These are phyloP conservation scores for Parambassis ranga DNA, from an alignment of 2,797 vertebrate genomes.

Conservation along the genomic window DNA sequence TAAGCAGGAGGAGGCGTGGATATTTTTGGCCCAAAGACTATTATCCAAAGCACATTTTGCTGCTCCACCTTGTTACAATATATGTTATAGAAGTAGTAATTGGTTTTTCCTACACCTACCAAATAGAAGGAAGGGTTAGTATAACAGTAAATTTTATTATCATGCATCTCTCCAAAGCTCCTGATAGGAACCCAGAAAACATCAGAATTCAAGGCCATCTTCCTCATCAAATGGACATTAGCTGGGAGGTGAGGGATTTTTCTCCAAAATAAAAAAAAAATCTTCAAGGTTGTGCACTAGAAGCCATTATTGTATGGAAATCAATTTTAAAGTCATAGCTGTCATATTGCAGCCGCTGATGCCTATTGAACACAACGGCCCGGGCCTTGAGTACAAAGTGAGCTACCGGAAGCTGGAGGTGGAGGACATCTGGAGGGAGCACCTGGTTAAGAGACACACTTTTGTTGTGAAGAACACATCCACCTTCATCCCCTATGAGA, in stretches of 20 bases:
- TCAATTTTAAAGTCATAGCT: not conserved
- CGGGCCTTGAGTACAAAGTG: constrained; percentile 91
- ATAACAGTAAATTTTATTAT: not conserved
- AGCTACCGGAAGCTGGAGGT: constrained; percentile 86
- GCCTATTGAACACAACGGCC: constrained; percentile 87
- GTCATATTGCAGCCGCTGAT: constrained; percentile 82
- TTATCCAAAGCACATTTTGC: not conserved
- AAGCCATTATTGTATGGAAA: not conserved
- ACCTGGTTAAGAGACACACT: constrained; percentile 83
- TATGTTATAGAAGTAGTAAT: too few species aligned
- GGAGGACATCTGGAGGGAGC: constrained; percentile 84
- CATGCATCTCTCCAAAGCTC: constrained; percentile 79
- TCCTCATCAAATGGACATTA: constrained; percentile 93
- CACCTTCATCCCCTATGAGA: constrained; percentile 91
- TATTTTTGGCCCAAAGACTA: constrained; percentile 5
- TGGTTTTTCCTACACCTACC: not conserved
- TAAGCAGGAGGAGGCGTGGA: constrained; percentile 1
- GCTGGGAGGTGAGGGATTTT: constrained; percentile 88
- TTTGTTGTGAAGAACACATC: constrained; percentile 85
- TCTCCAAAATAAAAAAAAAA: not conserved
- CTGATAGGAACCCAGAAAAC: constrained; percentile 90
- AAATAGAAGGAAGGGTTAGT: not conserved
- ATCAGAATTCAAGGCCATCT: constrained; percentile 87
- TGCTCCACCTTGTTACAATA: constrained; percentile 6
- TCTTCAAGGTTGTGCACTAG: not conserved